Base-by-base conservation (phyloP, 2,113 vertebrate species). In the Agapornis roseicollis region DNA sequence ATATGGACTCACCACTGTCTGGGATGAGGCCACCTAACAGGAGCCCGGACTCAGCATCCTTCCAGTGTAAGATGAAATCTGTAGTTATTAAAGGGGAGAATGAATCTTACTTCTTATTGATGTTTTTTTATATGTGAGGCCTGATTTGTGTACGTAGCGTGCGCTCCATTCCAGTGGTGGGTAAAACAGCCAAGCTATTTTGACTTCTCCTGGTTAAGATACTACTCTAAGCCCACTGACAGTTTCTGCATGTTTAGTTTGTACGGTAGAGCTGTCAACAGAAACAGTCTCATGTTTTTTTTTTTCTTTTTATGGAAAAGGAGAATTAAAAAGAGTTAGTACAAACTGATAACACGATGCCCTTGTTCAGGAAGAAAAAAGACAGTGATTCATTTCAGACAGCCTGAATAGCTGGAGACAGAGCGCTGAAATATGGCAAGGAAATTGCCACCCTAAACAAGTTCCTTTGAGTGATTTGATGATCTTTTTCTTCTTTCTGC, bases 391-490 rank as follows among this genome's bases (percentile, higher is more conserved):
- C 95, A 94, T 90, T 86, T 86, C 61, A 90, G 90, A 88, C 83
- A 94, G 88, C 37, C 61, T 93, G 85, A 92, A 90, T 93, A 81
- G 85, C 85, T 95, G 80, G 77, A 96, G 90, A 94, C 90, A 92
- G 77, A 93, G n/a, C 46, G 28, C 56, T 96, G 91, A 96, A 95
- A 95, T 92, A 97, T 65, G 49, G 88, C 68, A 72, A 84, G 94
- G 93, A 97, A 97, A 97, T 70, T 94, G 85, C 90, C 89, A 93
- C 66, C 85, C 80, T 92, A 92, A 95, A 95, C 92, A 96, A 92
- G 90, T 81, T 96, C 56, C 80, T 84, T 76, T 86, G 88, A 96
- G 88, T 42, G 53, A 93, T 80, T 13, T 65, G 61, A 77, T 90
- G 78, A 52, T 35, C 60, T 63, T 71, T 76, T 87, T 82, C 84